Percentiles rank a stretch among this genome's conserved stretches.
Conservation (phyloP, 2,797 vertebrate genomes). For the Rhadinocentrus ornatus region DNA sequence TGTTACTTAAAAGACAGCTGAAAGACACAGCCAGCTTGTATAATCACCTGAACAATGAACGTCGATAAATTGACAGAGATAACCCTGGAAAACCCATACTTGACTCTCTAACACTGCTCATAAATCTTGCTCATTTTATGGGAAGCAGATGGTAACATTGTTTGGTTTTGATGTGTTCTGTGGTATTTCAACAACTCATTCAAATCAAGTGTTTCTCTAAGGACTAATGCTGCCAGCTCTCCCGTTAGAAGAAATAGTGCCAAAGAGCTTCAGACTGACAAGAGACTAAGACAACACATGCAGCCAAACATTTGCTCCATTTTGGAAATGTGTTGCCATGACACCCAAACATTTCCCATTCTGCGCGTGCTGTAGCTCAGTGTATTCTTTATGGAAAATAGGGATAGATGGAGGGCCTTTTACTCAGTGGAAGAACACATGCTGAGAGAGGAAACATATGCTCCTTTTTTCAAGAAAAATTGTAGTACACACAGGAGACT, state of each 20-base stretch:
- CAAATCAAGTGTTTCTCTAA: constrained; percentile 58
- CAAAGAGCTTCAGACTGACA: constrained; percentile 35
- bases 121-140: constrained; percentile 59
- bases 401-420: constrained; percentile 44
- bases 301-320: constrained; percentile 64
- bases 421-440: constrained; percentile 62
- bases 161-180: constrained; percentile 60
- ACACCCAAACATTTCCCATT: constrained; percentile 60
- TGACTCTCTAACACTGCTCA: constrained; percentile 26
- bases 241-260: constrained; percentile 44
- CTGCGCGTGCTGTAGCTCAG: constrained; percentile 12
- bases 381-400: constrained; percentile 33
- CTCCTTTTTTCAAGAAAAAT: constrained; percentile 57
- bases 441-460: constrained; percentile 75
- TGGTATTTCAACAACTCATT: constrained; percentile 52
- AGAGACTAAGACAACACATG: constrained; percentile 42
- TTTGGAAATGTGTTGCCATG: constrained; percentile 66
- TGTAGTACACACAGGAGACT: constrained; percentile 54
- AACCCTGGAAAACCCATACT: constrained; percentile 49
- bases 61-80: constrained; percentile 43
- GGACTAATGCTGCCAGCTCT: constrained; percentile 43
- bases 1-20: neutral
- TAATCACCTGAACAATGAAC: constrained; percentile 37
- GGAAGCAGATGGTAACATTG: constrained; percentile 69
- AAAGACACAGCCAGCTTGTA: constrained; percentile 11